These are phyloP conservation scores for Takifugu flavidus DNA, from an alignment of 2,113 vertebrate species.

Conservation along the genomic window DNA sequence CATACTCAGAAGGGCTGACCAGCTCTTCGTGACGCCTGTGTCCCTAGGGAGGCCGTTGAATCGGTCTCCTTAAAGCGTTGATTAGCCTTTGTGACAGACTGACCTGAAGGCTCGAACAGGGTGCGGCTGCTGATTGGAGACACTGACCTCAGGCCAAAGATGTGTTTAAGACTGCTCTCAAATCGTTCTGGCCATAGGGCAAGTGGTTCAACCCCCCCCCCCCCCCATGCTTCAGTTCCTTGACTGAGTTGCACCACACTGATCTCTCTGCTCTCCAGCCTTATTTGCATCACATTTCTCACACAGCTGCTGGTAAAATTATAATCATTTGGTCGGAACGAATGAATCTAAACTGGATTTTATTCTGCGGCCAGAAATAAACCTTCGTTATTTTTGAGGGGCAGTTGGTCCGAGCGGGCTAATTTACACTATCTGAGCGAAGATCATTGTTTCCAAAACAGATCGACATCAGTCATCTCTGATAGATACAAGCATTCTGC, in stretches of 20 bases:
- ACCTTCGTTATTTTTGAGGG: not conserved
- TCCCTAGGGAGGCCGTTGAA: slow-evolving; percentile 22
- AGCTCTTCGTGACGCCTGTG: slow-evolving; percentile 17
- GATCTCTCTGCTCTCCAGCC: slow-evolving; percentile 8
- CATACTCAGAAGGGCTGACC: slow-evolving; percentile 34
- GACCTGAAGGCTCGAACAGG: slow-evolving; percentile 44
- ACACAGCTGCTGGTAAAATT: not conserved
- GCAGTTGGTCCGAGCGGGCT: slow-evolving; percentile 1
- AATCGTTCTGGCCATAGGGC: slow-evolving; percentile 50
- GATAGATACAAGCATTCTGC: slow-evolving; percentile 70
- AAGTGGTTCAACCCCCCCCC: slow-evolving; percentile 20
- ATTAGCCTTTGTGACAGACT: slow-evolving; percentile 52
- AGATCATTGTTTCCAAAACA: slow-evolving; percentile 69
- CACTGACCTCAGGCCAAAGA: slow-evolving; percentile 46
- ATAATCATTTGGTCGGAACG: no score
- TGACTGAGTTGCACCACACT: slow-evolving; percentile 24
- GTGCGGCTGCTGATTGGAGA: slow-evolving; percentile 66
- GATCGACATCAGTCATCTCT: slow-evolving; percentile 66
- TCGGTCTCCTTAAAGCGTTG: slow-evolving; percentile 58
- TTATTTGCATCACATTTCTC: not conserved
- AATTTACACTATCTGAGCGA: slow-evolving; percentile 33
- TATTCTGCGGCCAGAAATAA: no score
- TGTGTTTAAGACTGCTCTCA: slow-evolving; percentile 53
- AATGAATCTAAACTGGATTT: no score
- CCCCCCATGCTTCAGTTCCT: slow-evolving; percentile 21